A percentile compares a stretch with the other conserved stretches of the same genome.
Conservation (phyloP, 1,140 invertebrate species). For the Ptiloglossa arizonensis region DNA sequence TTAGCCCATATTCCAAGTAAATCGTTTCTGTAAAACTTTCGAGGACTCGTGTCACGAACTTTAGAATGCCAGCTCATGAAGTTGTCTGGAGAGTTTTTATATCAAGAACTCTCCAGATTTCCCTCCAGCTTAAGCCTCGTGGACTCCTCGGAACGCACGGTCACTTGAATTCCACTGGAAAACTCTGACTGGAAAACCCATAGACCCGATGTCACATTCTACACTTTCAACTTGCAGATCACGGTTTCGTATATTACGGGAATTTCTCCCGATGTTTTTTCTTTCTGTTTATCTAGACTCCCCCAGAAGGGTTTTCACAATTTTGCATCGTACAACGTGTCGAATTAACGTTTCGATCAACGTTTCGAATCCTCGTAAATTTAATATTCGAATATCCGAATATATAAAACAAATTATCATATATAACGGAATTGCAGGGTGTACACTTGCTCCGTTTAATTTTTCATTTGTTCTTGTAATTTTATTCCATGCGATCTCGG, state of each 20-base stretch:
- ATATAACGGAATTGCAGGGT: too few species aligned
- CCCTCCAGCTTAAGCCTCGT: slow-evolving; percentile 48
- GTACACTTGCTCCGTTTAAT: too few species aligned
- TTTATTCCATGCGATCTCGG: not conserved
- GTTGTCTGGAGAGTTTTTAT: slow-evolving; percentile 63
- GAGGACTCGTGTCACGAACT: slow-evolving; percentile 59
- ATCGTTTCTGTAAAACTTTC: slow-evolving; percentile 63
- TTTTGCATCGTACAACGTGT: too few species aligned
- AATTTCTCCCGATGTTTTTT: not conserved
- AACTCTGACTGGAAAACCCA: slow-evolving; percentile 58
- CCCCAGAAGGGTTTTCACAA: too few species aligned
- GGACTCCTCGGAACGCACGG: slow-evolving; percentile 43
- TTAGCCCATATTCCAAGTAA: slow-evolving; percentile 55
- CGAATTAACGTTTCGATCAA: too few species aligned
- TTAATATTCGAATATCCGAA: too few species aligned
- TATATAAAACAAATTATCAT: too few species aligned
- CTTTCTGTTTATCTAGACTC: too few species aligned
- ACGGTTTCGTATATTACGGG: slow-evolving; percentile 23
- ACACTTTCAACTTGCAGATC: slow-evolving; percentile 20
- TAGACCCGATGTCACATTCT: slow-evolving; percentile 34
- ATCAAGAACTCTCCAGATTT: slow-evolving; percentile 62
- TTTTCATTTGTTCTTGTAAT: too few species aligned
- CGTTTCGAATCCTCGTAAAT: too few species aligned
- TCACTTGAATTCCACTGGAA: slow-evolving; percentile 56
- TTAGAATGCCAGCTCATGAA: slow-evolving; percentile 58